Conservation (phyloP, 2,113 vertebrate species). For the Oxygymnocypris stewartii region DNA sequence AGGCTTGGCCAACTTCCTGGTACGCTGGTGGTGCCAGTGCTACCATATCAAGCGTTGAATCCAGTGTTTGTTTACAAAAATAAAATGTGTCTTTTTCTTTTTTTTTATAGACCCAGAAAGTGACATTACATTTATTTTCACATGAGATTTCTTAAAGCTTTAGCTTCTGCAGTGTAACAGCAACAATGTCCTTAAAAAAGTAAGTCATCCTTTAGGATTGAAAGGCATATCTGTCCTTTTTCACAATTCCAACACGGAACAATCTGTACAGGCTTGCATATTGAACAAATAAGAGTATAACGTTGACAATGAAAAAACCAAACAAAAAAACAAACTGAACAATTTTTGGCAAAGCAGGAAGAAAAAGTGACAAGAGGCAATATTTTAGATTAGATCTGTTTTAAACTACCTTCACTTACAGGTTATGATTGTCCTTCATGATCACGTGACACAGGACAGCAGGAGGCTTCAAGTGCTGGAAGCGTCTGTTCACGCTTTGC, state of each 20-base stretch:
- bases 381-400: slow-evolving; percentile 73
- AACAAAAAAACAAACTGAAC: slow-evolving; percentile 57
- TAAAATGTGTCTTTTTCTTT: slow-evolving; percentile 66
- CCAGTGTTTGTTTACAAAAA: slow-evolving; percentile 81
- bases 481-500: slow-evolving; percentile 47
- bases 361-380: slow-evolving; percentile 79
- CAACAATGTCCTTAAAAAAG: slow-evolving; percentile 71
- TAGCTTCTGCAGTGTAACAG: slow-evolving; percentile 80
- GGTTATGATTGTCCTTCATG: slow-evolving; percentile 83
- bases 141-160: slow-evolving; percentile 80
- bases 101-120: slow-evolving; percentile 76
- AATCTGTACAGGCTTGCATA: slow-evolving; percentile 76
- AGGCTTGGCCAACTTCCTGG: slow-evolving; percentile 58
- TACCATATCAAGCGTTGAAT: slow-evolving; percentile 70
- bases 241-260: slow-evolving; percentile 72
- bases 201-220: slow-evolving; percentile 68
- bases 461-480: slow-evolving; percentile 76
- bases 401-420: slow-evolving; percentile 71
- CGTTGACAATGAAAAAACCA: slow-evolving; percentile 61
- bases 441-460: slow-evolving; percentile 74
- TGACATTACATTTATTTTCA: slow-evolving; percentile 72
- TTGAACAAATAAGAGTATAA: slow-evolving; percentile 65
- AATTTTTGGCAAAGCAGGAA: slow-evolving; percentile 80
- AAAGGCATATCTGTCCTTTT: slow-evolving; percentile 70
- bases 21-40: slow-evolving; percentile 46